These are phyloP conservation scores for Corythoichthys intestinalis DNA, from an alignment of 2,113 vertebrate species.

Conservation along the genomic window DNA sequence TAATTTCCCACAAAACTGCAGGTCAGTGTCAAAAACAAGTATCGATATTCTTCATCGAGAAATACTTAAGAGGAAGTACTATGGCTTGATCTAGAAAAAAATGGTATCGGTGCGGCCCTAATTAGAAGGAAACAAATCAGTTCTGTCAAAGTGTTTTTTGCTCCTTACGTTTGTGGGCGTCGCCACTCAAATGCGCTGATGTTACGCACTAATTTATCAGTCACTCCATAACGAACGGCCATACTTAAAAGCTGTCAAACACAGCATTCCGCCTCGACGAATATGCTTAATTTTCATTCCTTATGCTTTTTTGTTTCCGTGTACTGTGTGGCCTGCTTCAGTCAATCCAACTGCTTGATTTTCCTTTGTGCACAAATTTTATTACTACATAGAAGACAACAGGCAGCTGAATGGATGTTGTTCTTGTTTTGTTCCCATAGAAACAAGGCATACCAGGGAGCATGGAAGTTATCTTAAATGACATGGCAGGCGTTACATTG, in stretches of 20 bases:
- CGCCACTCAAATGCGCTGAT: conserved; percentile 28
- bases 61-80: too few species aligned
- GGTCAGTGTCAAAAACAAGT: too few species aligned
- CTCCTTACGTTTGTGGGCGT: conserved; percentile 20
- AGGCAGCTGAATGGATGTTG: conserved; percentile 31
- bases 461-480: conserved; percentile 40
- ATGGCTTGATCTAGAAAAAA: too few species aligned
- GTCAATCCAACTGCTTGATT: conserved; percentile 11
- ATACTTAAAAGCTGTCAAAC: conserved; percentile 53
- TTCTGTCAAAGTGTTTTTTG: conserved; percentile 23
- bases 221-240: conserved; percentile 46
- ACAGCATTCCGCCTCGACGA: conserved; percentile 21
- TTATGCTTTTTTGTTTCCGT: conserved; percentile 18
- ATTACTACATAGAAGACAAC: conserved; percentile 32
- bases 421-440: conserved; percentile 57
- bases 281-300: conserved; percentile 23
- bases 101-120: too few species aligned
- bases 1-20: too few species aligned
- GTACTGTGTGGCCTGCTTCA: conserved; percentile 36
- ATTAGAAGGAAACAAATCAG: not conserved
- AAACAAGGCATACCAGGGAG: conserved; percentile 36
- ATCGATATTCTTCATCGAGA: too few species aligned
- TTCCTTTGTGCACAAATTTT: conserved; percentile 43
- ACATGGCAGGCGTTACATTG: not conserved
- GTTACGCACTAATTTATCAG: conserved; percentile 49